These are phyloP conservation scores for Neodiprion virginianus DNA, from an alignment of 1,140 invertebrate species.

Conservation along the genomic window DNA sequence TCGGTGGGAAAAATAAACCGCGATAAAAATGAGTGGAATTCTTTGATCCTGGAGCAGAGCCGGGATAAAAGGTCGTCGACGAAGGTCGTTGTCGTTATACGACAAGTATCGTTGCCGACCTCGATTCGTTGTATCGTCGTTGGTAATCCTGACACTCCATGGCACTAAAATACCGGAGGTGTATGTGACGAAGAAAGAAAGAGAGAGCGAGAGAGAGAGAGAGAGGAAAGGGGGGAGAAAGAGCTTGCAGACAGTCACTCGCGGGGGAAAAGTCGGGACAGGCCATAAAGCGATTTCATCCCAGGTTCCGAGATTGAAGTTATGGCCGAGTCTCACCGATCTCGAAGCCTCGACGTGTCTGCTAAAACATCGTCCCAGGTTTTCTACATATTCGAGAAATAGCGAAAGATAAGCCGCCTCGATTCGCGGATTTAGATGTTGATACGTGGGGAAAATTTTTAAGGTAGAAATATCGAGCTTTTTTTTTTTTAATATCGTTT, in stretches of 20 bases:
- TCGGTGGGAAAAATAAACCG: too few relatives aligned
- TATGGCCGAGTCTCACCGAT: not conserved
- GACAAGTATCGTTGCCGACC: not conserved
- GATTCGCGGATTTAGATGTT: too few relatives aligned
- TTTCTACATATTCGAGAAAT: too few relatives aligned
- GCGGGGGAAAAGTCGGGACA: not conserved
- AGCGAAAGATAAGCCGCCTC: too few relatives aligned
- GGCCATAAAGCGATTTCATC: not conserved
- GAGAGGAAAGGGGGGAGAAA: not conserved
- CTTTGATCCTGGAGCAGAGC: not conserved
- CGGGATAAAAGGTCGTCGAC: not conserved
- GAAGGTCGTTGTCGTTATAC: not conserved
- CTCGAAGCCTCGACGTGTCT: too few relatives aligned
- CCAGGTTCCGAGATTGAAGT: not conserved
- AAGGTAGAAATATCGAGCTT: too few relatives aligned
- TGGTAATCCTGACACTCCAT: slow-evolving; percentile 2
- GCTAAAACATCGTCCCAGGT: too few relatives aligned
- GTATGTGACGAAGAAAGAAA: too few relatives aligned
- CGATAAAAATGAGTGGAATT: not conserved
- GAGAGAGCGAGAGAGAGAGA: too few relatives aligned
- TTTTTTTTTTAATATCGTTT: too few relatives aligned
- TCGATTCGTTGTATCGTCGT: not conserved
- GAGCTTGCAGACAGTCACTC: not conserved
- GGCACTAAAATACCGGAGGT: not conserved
- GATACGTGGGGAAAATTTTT: too few relatives aligned